Conservation (phyloP, 2,888 invertebrate species). For the Philaethria dido region DNA sequence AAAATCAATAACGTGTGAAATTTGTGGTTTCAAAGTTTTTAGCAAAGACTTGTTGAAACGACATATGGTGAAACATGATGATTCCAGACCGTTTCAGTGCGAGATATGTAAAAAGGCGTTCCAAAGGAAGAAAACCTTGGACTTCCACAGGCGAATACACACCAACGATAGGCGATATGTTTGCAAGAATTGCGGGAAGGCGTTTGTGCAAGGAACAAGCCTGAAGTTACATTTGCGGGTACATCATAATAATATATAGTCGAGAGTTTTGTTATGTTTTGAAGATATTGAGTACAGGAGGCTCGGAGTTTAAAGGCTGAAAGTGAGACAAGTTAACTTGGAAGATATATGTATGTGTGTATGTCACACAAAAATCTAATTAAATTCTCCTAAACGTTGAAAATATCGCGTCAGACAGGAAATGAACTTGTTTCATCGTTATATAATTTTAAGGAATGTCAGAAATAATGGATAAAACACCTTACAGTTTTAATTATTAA, state of each 20-base stretch:
- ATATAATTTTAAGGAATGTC: neutral
- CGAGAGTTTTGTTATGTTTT: constrained; percentile 4
- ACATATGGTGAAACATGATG: constrained; percentile 83
- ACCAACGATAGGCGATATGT: constrained; percentile 81
- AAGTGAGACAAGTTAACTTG: too few species aligned
- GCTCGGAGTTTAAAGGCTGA: neutral
- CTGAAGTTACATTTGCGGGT: constrained; percentile 81
- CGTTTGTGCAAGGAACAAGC: constrained; percentile 83
- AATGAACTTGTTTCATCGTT: neutral
- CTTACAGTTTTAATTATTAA: neutral
- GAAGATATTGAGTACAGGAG: neutral
- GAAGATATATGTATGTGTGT: too few species aligned
- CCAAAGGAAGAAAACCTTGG: constrained; percentile 81
- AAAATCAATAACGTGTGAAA: constrained; percentile 60
- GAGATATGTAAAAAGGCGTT: constrained; percentile 83
- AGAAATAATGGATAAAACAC: neutral
- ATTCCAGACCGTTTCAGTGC: constrained; percentile 82
- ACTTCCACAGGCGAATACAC: constrained; percentile 81
- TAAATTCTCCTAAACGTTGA: too few species aligned
- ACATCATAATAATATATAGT: constrained; percentile 65
- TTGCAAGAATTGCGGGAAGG: constrained; percentile 80
- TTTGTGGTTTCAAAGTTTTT: constrained; percentile 70
- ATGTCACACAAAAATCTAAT: too few species aligned
- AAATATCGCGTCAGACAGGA: neutral
- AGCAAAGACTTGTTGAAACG: constrained; percentile 74